phyloP scores from a whole-genome alignment of 2,113 vertebrate species.

The Tetrao urogallus region DNA sequence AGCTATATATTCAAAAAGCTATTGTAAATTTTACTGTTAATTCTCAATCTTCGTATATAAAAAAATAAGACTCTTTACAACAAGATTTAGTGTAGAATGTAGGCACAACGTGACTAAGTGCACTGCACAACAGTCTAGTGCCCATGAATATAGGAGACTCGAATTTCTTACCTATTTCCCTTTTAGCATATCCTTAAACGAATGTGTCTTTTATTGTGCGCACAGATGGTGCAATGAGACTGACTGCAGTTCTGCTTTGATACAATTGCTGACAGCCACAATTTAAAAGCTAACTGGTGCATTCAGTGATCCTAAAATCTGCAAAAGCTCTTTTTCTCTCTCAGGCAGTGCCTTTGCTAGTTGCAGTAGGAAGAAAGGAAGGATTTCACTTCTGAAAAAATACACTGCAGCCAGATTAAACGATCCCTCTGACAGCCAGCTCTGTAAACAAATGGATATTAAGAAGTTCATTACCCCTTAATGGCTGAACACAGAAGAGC shows the following conservation, averaged over 20 bases:
- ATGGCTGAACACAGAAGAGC: not conserved
- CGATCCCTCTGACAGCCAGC: not conserved
- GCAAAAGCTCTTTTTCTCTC: constrained; percentile 8
- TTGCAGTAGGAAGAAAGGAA: not conserved
- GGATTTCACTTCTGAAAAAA: constrained; percentile 26
- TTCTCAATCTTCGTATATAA: not conserved
- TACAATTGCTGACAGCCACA: constrained; percentile 41
- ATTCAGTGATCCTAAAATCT: constrained; percentile 12
- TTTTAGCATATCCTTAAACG: constrained; percentile 57
- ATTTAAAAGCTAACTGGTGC: constrained; percentile 32
- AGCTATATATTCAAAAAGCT: not conserved
- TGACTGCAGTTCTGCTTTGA: constrained; percentile 64
- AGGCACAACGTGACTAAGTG: not conserved
- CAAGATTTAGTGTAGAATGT: not conserved
- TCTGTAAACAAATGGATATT: not conserved
- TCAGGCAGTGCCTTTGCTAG: not conserved
- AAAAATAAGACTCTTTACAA: not conserved
- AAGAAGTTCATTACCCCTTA: not conserved
- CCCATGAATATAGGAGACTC: not conserved
- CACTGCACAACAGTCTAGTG: not conserved
- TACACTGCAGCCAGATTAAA: not conserved
- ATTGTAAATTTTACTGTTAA: not conserved
- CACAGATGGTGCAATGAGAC: constrained; percentile 63
- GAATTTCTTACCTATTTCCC: constrained; percentile 27
- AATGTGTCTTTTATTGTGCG: constrained; percentile 53